Conservation (phyloP, 2,888 invertebrate genomes). For the Leptothorax acervorum region DNA sequence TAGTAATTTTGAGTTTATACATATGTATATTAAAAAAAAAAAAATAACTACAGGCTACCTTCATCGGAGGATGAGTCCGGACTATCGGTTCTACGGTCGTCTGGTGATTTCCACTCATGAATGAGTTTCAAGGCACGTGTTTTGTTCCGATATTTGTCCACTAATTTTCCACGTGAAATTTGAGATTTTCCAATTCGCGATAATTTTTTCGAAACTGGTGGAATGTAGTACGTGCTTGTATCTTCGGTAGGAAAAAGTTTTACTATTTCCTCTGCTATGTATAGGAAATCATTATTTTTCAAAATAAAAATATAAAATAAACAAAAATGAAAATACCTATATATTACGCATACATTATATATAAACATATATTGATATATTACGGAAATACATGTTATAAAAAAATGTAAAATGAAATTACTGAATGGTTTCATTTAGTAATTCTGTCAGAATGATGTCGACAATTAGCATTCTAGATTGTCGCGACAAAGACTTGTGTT, state of each 20-base stretch:
- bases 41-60: neutral
- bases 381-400: neutral
- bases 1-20: neutral
- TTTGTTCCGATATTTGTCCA: constrained; percentile 8
- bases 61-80: neutral
- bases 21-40: neutral
- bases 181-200: neutral
- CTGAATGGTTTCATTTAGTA: neutral
- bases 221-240: neutral
- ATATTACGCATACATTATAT: neutral
- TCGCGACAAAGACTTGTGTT: neutral
- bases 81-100: neutral
- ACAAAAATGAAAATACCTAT: neutral
- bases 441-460: neutral
- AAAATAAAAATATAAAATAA: constrained; percentile 3
- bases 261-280: neutral
- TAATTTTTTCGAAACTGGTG: neutral
- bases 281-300: neutral
- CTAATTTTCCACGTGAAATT: constrained; percentile 9
- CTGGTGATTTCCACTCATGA: neutral
- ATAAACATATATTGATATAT: neutral
- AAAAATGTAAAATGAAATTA: constrained; percentile 15
- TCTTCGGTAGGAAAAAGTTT: neutral
- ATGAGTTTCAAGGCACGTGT: neutral
- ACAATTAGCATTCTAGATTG: neutral